Base-by-base conservation (phyloP, 1,140 invertebrate genomes). In the Chrysopa pallens region DNA sequence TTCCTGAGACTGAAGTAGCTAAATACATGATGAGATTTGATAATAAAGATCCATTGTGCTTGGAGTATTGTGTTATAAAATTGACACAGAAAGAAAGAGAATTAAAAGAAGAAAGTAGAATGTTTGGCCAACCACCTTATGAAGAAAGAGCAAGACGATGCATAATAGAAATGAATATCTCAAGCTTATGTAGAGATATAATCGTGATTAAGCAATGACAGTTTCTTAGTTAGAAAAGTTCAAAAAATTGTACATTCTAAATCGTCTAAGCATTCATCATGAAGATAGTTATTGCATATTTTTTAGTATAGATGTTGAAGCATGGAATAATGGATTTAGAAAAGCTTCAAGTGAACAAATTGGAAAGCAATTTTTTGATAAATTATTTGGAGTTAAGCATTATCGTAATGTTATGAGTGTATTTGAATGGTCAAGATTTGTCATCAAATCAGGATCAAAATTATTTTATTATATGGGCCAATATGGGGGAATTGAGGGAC, bases 311-410 rank as follows among this genome's bases (percentile, higher is more conserved):
- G 40, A 42, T 33, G 29, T 42, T n/a, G 40, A 42, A 31, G 40
- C 12, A 29, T 42, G 40, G 40, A 42, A 42, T 12, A 42, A 42
- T 31, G 40, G 40, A 31, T 42, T 42, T 12, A 6, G 40, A 31
- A 14, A 23, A 31, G n/a, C 40, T 5, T 11, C 23, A 6, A 31
- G 40, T 42, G 40, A 42, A 33, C 40, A 15, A 7, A 17, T 31
- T 11, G 40, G 40, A 12, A 6, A 28, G n/a, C 17, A 42, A n/a
- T 42, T 42, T 14, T 42, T 42, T 42, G 40, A 42, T 42, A 28
- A 8, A 31, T 11, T 42, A 35, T 42, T 42, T 42, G 40, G 29
- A 29, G 29, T 35, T 15, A 23, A 42, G 29, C 29, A 27, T 31
- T 42, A 13, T 42, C 8, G 9, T 4, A 31, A 29, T 11, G n/a